These are phyloP conservation scores for Hydraecia micacea DNA, from an alignment of 2,888 invertebrate genomes.

Conservation along the genomic window DNA sequence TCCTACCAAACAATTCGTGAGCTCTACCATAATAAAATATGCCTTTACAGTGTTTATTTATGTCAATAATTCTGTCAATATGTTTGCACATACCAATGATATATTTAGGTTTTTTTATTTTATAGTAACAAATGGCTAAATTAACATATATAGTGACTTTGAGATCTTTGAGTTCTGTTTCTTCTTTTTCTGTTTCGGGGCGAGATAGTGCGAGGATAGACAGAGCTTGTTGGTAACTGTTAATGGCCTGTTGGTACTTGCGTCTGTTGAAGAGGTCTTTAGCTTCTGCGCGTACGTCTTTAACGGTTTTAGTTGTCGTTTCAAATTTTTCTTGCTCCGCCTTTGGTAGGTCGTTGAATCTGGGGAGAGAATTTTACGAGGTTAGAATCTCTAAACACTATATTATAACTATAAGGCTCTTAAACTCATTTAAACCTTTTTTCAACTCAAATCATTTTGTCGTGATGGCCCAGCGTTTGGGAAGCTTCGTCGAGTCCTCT, in stretches of 20 bases:
- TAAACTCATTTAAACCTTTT: no score
- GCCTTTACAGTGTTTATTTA: conserved; percentile 82
- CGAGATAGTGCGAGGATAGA: conserved; percentile 75
- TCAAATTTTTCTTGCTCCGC: conserved; percentile 82
- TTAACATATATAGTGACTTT: conserved; percentile 80
- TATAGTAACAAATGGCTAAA: conserved; percentile 83
- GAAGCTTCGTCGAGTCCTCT: no score
- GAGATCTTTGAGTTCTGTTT: conserved; percentile 74
- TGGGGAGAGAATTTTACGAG: conserved; percentile 61
- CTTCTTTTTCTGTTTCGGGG: conserved; percentile 73
- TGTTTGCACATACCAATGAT: conserved; percentile 81
- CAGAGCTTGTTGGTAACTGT: conserved; percentile 81
- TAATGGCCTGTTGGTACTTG: conserved; percentile 76
- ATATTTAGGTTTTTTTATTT: conserved; percentile 81
- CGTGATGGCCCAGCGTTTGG: no score
- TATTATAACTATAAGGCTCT: neutral
- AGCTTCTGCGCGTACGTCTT: conserved; percentile 76
- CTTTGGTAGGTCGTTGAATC: conserved; percentile 82
- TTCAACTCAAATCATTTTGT: no score
- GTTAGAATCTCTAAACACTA: conserved; percentile 5
- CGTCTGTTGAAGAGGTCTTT: conserved; percentile 76
- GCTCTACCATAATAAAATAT: conserved; percentile 83
- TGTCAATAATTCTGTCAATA: conserved; percentile 77
- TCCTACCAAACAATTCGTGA: conserved; percentile 76
- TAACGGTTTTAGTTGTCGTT: conserved; percentile 78